Evolutionary conservation across 2,113 vertebrate genomes (phyloP).

Genomic region (Corythoichthys haematopterus): DNA sequence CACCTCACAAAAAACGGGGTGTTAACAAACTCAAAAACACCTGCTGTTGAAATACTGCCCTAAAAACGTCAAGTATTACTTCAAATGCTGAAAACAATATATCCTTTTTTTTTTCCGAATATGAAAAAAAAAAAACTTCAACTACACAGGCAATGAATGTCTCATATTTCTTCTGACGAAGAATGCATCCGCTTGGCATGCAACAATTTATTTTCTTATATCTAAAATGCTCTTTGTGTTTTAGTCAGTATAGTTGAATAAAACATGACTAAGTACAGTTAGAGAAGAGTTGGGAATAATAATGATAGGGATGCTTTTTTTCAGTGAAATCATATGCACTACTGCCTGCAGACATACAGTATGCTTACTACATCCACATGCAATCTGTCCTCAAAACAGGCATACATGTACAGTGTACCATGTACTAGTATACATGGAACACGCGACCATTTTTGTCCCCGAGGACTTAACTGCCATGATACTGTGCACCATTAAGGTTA

Average conservation of each 20-base stretch:
- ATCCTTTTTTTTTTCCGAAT: neutral
- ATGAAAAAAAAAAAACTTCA: neutral
- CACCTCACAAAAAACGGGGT: neutral
- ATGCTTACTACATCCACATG: slow-evolving; percentile 7
- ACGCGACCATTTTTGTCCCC: slow-evolving; percentile 22
- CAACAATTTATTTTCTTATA: slow-evolving; percentile 20
- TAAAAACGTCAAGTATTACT: neutral
- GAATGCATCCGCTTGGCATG: neutral
- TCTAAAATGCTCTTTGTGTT: slow-evolving; percentile 15
- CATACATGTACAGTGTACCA: neutral
- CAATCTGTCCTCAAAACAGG: neutral
- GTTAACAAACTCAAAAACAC: neutral
- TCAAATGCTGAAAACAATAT: neutral
- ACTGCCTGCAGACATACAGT: neutral
- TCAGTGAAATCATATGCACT: neutral
- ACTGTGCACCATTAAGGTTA: slow-evolving; percentile 49
- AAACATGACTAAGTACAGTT: slow-evolving; percentile 14
- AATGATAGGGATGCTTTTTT: slow-evolving; percentile 12
- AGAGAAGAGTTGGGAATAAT: slow-evolving; percentile 17
- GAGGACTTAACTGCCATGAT: slow-evolving; percentile 50
- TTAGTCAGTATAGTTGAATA: slow-evolving; percentile 23
- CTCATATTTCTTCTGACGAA: no score
- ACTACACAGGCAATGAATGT: no score
- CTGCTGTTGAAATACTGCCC: neutral
- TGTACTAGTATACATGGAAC: slow-evolving; percentile 7